Evolutionary conservation across 2,888 invertebrate genomes (phyloP), one percentile per base, ranked within the genome.

Genomic region (Tachina grossa): DNA sequence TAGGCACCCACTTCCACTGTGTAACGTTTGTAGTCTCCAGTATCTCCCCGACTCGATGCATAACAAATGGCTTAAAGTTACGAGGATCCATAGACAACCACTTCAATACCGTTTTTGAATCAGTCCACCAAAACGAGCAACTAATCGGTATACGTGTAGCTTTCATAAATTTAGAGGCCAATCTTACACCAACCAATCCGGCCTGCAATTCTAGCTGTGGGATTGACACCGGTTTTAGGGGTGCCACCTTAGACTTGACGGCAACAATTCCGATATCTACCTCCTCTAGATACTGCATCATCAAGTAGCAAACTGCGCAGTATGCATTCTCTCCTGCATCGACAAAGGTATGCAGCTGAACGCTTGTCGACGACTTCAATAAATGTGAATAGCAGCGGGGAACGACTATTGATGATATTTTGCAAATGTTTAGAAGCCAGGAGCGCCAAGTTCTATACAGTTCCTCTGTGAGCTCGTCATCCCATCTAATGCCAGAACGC

Each of bases 221-320:
- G 41, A 75, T 75, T 14, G 63, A 75, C 43, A 75, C 16, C 45
- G 66, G 59, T 9, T 78, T 78, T 31, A 77, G 43, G 9, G 51
- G 71, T 9, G 71, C 45, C 1, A 78, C 61, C 9, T 71, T 78
- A 1, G 66, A 77, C 22, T 45, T 55, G 1, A 19, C 63, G 13
- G 72, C 55, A 16, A 66, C 51, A 16, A 61, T 59, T 9, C 47
- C 13, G 6, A 72, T 45, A 16, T 66, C 22, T 11, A 63, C 45
- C 1, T 66, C 19, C 9, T 47, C 31, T 14, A 49, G 57, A 45
- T 9, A 10, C 39, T 69, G 14, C 5, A 45, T 16, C 1, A 39
- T 1, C 9, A 39, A 39, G 13, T 63, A 49, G 13, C 39, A 39
- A 22, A 49, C 59, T 16, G 43, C 68, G 10, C 51, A 51, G 10